These are phyloP conservation scores for Stomorhina lunata DNA, from an alignment of 2,888 invertebrate genomes.

Conservation along the genomic window DNA sequence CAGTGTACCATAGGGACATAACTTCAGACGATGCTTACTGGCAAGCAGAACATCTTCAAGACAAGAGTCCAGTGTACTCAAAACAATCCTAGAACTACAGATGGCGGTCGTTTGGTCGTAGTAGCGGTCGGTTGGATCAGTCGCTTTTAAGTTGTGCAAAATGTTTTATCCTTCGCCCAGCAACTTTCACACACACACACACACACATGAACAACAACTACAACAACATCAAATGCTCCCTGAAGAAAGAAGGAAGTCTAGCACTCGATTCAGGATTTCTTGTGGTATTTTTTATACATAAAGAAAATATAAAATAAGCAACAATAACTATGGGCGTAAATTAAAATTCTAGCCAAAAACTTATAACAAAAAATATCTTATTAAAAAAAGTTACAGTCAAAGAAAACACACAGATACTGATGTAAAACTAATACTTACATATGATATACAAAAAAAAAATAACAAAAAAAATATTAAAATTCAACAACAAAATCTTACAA, in stretches of 20 bases:
- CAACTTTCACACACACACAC: not conserved
- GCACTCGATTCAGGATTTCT: slow-evolving; percentile 36
- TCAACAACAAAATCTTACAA: slow-evolving; percentile 52
- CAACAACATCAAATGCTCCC: slow-evolving; percentile 15
- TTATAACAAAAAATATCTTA: not conserved
- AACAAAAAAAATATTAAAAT: not conserved
- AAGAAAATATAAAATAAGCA: not conserved
- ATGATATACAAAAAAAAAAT: not conserved
- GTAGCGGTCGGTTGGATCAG: not conserved
- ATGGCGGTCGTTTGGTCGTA: not conserved
- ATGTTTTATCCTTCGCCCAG: slow-evolving; percentile 17
- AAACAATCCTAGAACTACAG: not conserved
- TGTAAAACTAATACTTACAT: slow-evolving; percentile 4
- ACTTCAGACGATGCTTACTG: slow-evolving; percentile 31
- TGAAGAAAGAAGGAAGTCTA: not conserved
- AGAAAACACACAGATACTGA: slow-evolving; percentile 15
- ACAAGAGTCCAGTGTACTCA: slow-evolving; percentile 41
- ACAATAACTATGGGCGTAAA: slow-evolving; percentile 44
- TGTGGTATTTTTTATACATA: slow-evolving; percentile 27
- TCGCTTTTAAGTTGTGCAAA: not conserved
- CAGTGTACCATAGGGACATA: slow-evolving; percentile 33
- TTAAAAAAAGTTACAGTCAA: slow-evolving; percentile 29
- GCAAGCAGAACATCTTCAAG: slow-evolving; percentile 35
- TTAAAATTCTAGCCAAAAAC: slow-evolving; percentile 53
- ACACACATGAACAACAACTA: not conserved